Base-by-base conservation (phyloP, 2,113 vertebrate species). In the Pelecanoides urinatrix region DNA sequence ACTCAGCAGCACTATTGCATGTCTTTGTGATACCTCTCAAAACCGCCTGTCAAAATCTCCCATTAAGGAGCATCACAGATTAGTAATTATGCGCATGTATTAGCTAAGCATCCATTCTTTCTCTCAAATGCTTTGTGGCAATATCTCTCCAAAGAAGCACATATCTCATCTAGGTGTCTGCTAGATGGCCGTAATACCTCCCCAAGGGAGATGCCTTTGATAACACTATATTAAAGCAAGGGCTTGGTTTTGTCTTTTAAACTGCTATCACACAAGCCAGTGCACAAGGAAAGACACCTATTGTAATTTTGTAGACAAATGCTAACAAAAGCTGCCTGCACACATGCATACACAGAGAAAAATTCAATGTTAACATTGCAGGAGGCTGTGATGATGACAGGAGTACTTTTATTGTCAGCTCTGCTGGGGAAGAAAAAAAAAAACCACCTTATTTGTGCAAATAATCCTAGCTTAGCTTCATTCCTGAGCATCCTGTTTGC, bases 11-110 rank as follows among this genome's bases (percentile, higher is more conserved):
- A 4, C 55, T 22, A 19, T 5, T 81, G 85, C 62, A 44, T 7
- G 8, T 86, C 90, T 96, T 92, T 90, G 74, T 87, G 91, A 91
- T 96, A 76, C 82, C 89, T 78, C 85, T 94, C 70, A 77, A 53
- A 94, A 94, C 88, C 22, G 86, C 63, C 90, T 91, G 92, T 97
- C 96, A 91, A 88, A 92, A 94, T 90, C 63, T 94, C 65, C 88
- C 86, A 94, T 96, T 96, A 96, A 97, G 94, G 61, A 84, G 42
- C 92, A 53, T 40, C 7, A 22, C 65, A 87, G 90, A 95, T 94
- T 80, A 87, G 81, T 95, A 97, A 97, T 97, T 97, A 96, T 92
- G 95, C 63, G 70, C 97, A 93, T 96, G 76, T 85, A 88, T 98
- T 94, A 97, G 77, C 82, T 19, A 36, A 88, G 95, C 92, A 83